These are phyloP conservation scores for Echiichthys vipera DNA, from an alignment of 2,797 vertebrate species.

Conservation along the genomic window DNA sequence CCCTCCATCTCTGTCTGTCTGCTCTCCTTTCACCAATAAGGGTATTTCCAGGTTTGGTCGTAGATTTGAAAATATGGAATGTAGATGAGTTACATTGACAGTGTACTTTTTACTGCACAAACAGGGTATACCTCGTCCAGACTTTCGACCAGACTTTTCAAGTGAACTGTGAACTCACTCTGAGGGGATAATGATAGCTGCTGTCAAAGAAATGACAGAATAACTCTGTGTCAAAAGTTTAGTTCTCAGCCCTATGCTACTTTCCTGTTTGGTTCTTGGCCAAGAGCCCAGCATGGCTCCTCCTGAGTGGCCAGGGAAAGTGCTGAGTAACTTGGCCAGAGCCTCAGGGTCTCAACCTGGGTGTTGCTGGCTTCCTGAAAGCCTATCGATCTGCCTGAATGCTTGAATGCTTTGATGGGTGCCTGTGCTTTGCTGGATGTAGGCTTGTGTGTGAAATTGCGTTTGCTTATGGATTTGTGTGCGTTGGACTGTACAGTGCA, in stretches of 20 bases:
- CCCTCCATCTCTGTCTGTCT: neutral
- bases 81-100: neutral
- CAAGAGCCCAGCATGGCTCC: slow-evolving; percentile 50
- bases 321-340: slow-evolving; percentile 72
- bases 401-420: slow-evolving; percentile 43
- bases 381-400: slow-evolving; percentile 66
- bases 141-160: slow-evolving; percentile 36
- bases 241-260: slow-evolving; percentile 29
- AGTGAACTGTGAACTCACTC: slow-evolving; percentile 43
- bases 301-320: slow-evolving; percentile 62
- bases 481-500: neutral
- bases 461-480: slow-evolving; percentile 47
- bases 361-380: slow-evolving; percentile 69
- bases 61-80: neutral
- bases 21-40: neutral
- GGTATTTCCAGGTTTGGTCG: neutral
- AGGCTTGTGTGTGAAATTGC: slow-evolving; percentile 45
- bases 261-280: slow-evolving; percentile 52
- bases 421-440: slow-evolving; percentile 40
- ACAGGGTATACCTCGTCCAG: slow-evolving; percentile 23
- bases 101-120: slow-evolving; percentile 12
- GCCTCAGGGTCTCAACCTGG: slow-evolving; percentile 63
- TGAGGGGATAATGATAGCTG: slow-evolving; percentile 47
- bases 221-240: slow-evolving; percentile 68
- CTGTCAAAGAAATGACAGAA: slow-evolving; percentile 47